Evolutionary conservation across 2,888 invertebrate species (phyloP), one percentile per base, ranked within the genome.

Genomic region (Amblyteles armatorius): DNA sequence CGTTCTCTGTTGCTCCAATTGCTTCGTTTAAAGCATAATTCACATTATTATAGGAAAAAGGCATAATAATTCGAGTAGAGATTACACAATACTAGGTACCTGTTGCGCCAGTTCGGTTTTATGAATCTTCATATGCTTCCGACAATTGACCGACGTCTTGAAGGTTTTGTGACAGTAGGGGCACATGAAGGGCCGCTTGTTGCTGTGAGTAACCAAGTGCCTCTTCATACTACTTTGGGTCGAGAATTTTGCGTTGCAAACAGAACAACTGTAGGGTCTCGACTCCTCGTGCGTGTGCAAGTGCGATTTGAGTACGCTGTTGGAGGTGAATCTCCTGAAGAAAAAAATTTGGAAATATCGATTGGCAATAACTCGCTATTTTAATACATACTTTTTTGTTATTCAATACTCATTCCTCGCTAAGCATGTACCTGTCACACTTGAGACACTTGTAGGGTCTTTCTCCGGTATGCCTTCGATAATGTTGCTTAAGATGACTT

Each of bases 41-140:
- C 0, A 26, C 29, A n/a, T n/a, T 36, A 16, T 40, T 67, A 3
- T 44, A 40, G 19, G 16, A 2, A 13, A 52, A 50, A 60, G 50
- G 29, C 40, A 26, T 29, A 67, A 57, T 36, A 2, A 85, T 11
- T 22, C 26, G 13, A 36, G 79, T 19, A 60, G 22, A 36, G 13
- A 52, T 60, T 29, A 13, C 13, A 19, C 29, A 63, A n/a, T 13
- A 11, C 67, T 86, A 83, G 82, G 22, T 36, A 93, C 91, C 90
- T 89, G 94, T 86, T 94, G 91, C 19, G 94, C 94, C 11, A 95
- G 90, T 88, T 95, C 95, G 79, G 94, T 94, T 87, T 95, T 94
- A 90, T 96, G 96, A 3, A 95, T 94, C 88, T 95, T 95, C 94
- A 96, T 96, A 89, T 97, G 96, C 87, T 96, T 96, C 88, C 95